Evolutionary conservation across 2,888 invertebrate genomes (phyloP).

Genomic region (Campaea margaritaria): DNA sequence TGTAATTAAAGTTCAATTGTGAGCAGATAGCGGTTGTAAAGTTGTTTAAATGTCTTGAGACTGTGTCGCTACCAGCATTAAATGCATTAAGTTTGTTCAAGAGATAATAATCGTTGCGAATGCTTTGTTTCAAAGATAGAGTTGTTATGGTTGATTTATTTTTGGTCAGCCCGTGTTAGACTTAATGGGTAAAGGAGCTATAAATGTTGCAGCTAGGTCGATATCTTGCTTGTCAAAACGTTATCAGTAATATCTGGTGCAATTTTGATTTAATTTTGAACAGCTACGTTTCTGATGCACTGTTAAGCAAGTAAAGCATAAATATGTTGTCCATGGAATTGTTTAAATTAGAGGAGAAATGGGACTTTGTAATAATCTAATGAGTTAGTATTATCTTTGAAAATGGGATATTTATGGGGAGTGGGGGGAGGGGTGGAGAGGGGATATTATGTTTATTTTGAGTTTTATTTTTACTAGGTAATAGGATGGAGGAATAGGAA

Average conservation of each 20-base stretch:
- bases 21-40: slow-evolving; percentile 53
- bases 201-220: slow-evolving; percentile 33
- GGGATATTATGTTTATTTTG: too few species aligned
- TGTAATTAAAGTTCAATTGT: slow-evolving; percentile 46
- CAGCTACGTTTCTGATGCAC: too few species aligned
- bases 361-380: too few species aligned
- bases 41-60: slow-evolving; percentile 78
- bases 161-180: slow-evolving; percentile 77
- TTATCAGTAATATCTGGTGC: slow-evolving; percentile 18
- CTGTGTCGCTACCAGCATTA: slow-evolving; percentile 84
- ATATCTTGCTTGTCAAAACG: slow-evolving; percentile 31
- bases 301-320: too few species aligned
- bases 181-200: slow-evolving; percentile 58
- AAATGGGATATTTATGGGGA: too few species aligned
- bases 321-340: too few species aligned
- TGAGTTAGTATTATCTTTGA: too few species aligned
- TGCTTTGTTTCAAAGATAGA: slow-evolving; percentile 80
- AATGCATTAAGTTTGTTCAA: slow-evolving; percentile 84
- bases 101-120: slow-evolving; percentile 83
- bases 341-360: too few species aligned
- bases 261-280: slow-evolving; percentile 14
- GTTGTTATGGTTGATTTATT: slow-evolving; percentile 82
- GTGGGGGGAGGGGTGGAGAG: too few species aligned
- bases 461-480: too few species aligned
- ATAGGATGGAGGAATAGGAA: too few species aligned